Evolutionary conservation across 2,888 invertebrate genomes (phyloP), one percentile per base, ranked within the genome.

Genomic region (Cerastis rubricosa): DNA sequence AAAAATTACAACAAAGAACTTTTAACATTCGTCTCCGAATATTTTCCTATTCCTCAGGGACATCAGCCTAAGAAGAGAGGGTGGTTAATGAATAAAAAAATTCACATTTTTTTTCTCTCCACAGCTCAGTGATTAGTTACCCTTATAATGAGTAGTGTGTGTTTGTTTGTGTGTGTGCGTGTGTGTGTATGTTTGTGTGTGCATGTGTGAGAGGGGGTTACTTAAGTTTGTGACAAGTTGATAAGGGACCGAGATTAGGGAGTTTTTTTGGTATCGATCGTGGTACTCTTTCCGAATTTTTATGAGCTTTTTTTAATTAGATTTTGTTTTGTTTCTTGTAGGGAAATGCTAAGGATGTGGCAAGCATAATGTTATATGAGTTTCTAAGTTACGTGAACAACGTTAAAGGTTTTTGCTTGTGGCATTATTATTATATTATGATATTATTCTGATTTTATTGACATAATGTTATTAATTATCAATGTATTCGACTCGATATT

Each of bases 81-180:
- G 96, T 95, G 95, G 95, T 96, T 96, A 96, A 96, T 96, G 96
- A 97, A 96, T 96, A 96, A 97, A 96, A 96, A 96, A 96, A 96
- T 90, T 91, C 93, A 87, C 91, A 91, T 94, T 96, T 96, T 95
- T n/a, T 96, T 95, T 86, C 85, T 92, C 94, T 95, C 94, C 94
- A 92, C 94, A 94, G 94, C 94, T 93, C 95, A 95, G 95, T 96
- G 96, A 96, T 96, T 96, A 96, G 96, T 96, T 96, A 96, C 96
- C 95, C 96, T 94, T 92, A 93, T 96, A 96, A 96, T 96, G 95
- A 96, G 94, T 92, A 92, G 92, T 93, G 92, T 91, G 89, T 90
- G 93, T 94, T 93, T 94, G 93, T 90, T 92, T 92, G 91, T 93
- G 90, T 90, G 90, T 87, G 83, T 80, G 85, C 78, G 83, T 75